Evolutionary conservation across 2,888 invertebrate species (phyloP).

Genomic region (Tiphia femorata): DNA sequence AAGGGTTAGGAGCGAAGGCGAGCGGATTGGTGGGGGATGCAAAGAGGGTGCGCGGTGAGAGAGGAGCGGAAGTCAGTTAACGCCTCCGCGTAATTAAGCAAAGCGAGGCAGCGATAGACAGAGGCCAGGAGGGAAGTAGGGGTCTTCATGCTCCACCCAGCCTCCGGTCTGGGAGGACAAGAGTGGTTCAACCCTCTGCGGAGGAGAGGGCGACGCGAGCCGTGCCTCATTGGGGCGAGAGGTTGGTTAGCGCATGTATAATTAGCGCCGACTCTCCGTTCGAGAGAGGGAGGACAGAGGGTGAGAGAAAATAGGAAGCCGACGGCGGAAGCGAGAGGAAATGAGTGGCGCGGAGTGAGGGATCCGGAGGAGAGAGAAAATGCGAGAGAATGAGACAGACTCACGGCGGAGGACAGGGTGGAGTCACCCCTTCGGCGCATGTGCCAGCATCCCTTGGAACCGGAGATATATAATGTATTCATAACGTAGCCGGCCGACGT

Average conservation of each 20-base stretch:
- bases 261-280: conserved; percentile 60
- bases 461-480: conserved; percentile 64
- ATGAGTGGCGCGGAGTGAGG: conserved; percentile 16
- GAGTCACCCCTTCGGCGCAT: conserved; percentile 63
- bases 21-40: conserved; percentile 14
- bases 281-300: conserved; percentile 21
- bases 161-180: conserved; percentile 40
- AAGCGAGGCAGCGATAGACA: conserved; percentile 49
- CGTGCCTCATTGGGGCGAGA: too few species aligned
- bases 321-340: neutral
- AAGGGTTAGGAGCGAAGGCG: conserved; percentile 55
- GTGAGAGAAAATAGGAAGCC: conserved; percentile 26
- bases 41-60: conserved; percentile 5
- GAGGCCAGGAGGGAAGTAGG: conserved; percentile 38
- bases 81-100: conserved; percentile 67
- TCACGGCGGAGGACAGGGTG: conserved; percentile 57
- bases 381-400: conserved; percentile 29
- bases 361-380: conserved; percentile 11
- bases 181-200: conserved; percentile 45
- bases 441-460: conserved; percentile 63
- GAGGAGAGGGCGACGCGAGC: conserved; percentile 41
- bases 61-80: conserved; percentile 61
- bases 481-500: conserved; percentile 56
- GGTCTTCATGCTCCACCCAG: conserved; percentile 52
- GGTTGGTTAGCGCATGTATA: conserved; percentile 66